phyloP scores from a whole-genome alignment of 1,140 invertebrate species.

The Palaemon carinicauda region DNA sequence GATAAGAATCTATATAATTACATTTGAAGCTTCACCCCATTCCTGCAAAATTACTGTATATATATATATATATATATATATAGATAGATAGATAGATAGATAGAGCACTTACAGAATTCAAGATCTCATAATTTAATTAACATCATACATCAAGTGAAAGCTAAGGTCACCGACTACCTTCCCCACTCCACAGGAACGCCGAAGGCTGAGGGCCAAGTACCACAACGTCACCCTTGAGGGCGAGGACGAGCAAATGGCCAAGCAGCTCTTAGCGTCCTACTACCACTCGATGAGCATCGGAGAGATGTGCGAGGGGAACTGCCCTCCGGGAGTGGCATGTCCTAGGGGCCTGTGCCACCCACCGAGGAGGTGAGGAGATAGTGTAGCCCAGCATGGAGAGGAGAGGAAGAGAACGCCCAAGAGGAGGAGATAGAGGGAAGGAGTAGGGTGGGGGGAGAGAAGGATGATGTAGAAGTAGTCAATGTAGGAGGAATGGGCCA shows the following conservation, averaged over 20 bases:
- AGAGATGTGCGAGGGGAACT: conserved; percentile 86
- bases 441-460: no score
- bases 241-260: conserved; percentile 79
- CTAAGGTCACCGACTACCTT: neutral
- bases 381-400: neutral
- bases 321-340: conserved; percentile 65
- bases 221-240: conserved; percentile 78
- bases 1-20: no score
- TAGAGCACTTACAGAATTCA: no score
- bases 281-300: conserved; percentile 78
- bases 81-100: no score
- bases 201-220: conserved; percentile 82
- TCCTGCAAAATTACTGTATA: no score
- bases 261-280: conserved; percentile 79
- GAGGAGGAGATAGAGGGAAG: no score
- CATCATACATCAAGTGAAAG: no score
- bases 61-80: no score
- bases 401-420: neutral
- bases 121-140: no score
- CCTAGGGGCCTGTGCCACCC: conserved; percentile 58
- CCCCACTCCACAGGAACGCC: conserved; percentile 74
- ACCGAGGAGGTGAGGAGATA: conserved; percentile 46
- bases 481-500: neutral
- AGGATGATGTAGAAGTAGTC: neutral
- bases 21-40: no score